Evolutionary conservation across 2,888 invertebrate genomes (phyloP).

Genomic region (Melikaiella ostensackeni): DNA sequence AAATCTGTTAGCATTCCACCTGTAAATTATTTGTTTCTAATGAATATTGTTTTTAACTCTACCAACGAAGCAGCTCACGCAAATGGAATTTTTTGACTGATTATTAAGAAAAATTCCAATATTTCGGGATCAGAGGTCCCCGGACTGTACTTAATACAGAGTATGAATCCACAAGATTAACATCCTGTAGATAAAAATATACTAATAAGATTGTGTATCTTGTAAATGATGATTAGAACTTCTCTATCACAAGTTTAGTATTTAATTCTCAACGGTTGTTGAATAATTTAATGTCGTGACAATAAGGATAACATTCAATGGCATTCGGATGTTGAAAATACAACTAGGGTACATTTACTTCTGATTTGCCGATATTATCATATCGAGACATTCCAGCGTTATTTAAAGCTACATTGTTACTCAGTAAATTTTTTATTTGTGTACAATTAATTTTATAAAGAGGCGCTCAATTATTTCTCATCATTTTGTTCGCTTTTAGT

Average conservation of each 20-base stretch:
- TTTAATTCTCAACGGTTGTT: background rate
- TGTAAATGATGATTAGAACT: conserved; percentile 2
- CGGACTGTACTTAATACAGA: conserved; percentile 32
- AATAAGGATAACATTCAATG: conserved; percentile 1
- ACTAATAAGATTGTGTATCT: conserved; percentile 2
- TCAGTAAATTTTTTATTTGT: background rate
- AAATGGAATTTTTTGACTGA: conserved; percentile 25
- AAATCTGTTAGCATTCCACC: background rate
- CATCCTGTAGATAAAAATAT: conserved; percentile 13
- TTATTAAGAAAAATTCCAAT: background rate
- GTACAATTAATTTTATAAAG: background rate
- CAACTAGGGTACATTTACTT: background rate
- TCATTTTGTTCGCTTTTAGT: background rate
- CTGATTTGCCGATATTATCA: background rate
- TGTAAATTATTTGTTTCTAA: background rate
- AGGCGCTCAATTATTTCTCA: background rate
- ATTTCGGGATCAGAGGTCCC: background rate
- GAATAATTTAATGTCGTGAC: conserved; percentile 17
- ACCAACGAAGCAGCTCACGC: background rate
- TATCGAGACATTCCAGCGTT: background rate
- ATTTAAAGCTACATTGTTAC: background rate
- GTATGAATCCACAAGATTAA: background rate
- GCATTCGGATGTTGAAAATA: background rate
- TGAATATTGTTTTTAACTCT: background rate
- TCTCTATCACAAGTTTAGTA: background rate